Evolutionary conservation across 1,140 invertebrate species (phyloP).

Genomic region (Proctacanthus coquilletti): DNA sequence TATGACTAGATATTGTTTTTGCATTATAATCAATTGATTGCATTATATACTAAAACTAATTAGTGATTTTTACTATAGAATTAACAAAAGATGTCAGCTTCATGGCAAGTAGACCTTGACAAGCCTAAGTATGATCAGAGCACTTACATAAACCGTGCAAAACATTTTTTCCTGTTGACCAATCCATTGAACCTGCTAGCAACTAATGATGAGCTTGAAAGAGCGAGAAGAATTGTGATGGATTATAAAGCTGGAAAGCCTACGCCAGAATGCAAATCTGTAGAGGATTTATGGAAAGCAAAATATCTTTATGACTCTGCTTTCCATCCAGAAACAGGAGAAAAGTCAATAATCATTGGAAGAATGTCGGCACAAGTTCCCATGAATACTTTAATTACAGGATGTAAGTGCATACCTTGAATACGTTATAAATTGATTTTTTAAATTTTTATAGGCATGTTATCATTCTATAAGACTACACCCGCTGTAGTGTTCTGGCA

Average conservation of each 20-base stretch:
- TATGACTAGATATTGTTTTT: too few species aligned
- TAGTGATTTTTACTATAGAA: too few species aligned
- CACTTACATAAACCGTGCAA: conserved; percentile 70
- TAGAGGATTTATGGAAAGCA: conserved; percentile 54
- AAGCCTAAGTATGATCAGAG: conserved; percentile 75
- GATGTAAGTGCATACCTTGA: conserved; percentile 70
- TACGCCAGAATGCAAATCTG: conserved; percentile 37
- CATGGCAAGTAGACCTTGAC: conserved; percentile 62
- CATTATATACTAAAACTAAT: too few species aligned
- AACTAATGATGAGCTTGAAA: conserved; percentile 47
- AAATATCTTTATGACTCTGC: conserved; percentile 75
- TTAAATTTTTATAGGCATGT: conserved; percentile 33
- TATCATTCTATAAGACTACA: conserved; percentile 51
- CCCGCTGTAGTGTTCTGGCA: conserved; percentile 81
- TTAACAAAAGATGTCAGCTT: too few species aligned
- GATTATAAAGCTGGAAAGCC: conserved; percentile 53
- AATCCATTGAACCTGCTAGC: conserved; percentile 79
- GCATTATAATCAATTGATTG: too few species aligned
- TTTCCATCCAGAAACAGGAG: conserved; percentile 73
- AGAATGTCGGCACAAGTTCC: conserved; percentile 87
- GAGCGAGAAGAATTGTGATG: conserved; percentile 53
- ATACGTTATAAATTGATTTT: too few species aligned
- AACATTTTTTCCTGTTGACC: conserved; percentile 80
- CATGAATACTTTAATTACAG: conserved; percentile 81
- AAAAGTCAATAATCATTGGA: conserved; percentile 58